Percentiles rank a stretch among this genome's conserved stretches.
Evolutionary conservation across 1,140 invertebrate species (phyloP).

Genomic region (Cepaea nemoralis): DNA sequence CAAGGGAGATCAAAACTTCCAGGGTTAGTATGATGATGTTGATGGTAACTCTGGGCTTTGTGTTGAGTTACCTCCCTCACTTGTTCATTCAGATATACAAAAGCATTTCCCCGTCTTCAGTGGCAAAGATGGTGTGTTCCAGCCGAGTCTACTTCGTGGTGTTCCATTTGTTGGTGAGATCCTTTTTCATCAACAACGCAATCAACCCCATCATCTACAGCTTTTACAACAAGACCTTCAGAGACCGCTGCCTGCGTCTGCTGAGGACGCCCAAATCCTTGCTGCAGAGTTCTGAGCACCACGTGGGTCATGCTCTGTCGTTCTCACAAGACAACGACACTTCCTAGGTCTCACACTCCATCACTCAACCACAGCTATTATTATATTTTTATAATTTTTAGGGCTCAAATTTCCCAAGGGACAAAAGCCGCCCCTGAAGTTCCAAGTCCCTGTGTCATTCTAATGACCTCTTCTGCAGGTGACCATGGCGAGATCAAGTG

Average conservation of each 20-base stretch:
- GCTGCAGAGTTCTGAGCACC: neutral
- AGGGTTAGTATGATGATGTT: constrained; percentile 40
- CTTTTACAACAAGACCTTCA: constrained; percentile 42
- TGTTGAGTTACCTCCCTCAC: constrained; percentile 39
- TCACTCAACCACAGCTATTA: too few species aligned
- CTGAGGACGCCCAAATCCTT: neutral
- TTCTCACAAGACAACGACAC: constrained; percentile 23
- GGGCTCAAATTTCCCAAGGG: too few species aligned
- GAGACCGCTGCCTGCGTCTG: neutral
- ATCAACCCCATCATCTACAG: constrained; percentile 44
- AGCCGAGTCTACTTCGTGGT: neutral
- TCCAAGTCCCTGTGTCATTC: too few species aligned
- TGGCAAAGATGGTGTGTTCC: neutral
- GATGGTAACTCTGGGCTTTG: constrained; percentile 31
- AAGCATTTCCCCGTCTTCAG: neutral
- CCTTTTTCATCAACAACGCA: constrained; percentile 43
- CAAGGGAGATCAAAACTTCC: constrained; percentile 17
- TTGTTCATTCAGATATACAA: constrained; percentile 14
- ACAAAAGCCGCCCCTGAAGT: too few species aligned
- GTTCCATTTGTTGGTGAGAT: constrained; percentile 34
- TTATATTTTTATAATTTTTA: too few species aligned
- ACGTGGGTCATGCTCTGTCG: neutral
- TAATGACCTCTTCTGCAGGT: too few species aligned
- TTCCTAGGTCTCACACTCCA: neutral
- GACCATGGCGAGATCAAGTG: too few species aligned